Evolutionary conservation across 1,140 invertebrate species (phyloP).

Genomic region (Psilanteris sp.): DNA sequence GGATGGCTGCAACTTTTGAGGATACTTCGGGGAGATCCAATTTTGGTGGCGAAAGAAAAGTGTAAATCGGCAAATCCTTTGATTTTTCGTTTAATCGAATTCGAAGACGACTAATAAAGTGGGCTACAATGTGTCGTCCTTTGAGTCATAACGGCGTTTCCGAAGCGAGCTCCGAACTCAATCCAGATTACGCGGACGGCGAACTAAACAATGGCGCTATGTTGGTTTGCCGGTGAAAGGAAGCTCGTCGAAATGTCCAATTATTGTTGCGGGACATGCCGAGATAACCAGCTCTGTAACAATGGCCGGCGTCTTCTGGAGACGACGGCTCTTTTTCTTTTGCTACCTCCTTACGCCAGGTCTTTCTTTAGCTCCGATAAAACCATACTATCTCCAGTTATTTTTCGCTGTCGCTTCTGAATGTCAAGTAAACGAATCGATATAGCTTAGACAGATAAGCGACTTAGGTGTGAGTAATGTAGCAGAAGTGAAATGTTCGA

Average conservation of each 20-base stretch:
- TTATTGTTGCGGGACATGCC: slow-evolving; percentile 57
- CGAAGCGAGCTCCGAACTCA: slow-evolving; percentile 10
- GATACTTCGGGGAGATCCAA: slow-evolving; percentile 10
- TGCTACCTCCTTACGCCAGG: slow-evolving; percentile 38
- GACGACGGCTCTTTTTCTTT: slow-evolving; percentile 55
- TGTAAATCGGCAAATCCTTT: slow-evolving; percentile 25
- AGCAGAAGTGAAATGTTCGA: slow-evolving; percentile 54
- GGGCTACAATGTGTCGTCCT: slow-evolving; percentile 33
- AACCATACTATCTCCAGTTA: slow-evolving; percentile 54
- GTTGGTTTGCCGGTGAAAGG: slow-evolving; percentile 35
- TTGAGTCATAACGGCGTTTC: slow-evolving; percentile 17
- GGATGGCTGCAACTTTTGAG: not conserved
- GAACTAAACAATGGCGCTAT: slow-evolving; percentile 45
- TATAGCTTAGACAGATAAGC: slow-evolving; percentile 61
- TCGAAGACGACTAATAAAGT: slow-evolving; percentile 6
- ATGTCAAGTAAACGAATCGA: slow-evolving; percentile 59
- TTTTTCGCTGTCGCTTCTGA: slow-evolving; percentile 59
- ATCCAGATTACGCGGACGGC: slow-evolving; percentile 34
- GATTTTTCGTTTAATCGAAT: slow-evolving; percentile 49
- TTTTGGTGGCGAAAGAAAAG: slow-evolving; percentile 11
- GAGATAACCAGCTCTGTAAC: slow-evolving; percentile 52
- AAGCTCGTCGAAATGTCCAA: slow-evolving; percentile 61
- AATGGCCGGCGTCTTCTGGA: slow-evolving; percentile 50
- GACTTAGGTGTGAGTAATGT: slow-evolving; percentile 62
- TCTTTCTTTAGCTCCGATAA: slow-evolving; percentile 47